Base-by-base conservation (phyloP, 2,888 invertebrate genomes). In the Hemithea aestivaria region DNA sequence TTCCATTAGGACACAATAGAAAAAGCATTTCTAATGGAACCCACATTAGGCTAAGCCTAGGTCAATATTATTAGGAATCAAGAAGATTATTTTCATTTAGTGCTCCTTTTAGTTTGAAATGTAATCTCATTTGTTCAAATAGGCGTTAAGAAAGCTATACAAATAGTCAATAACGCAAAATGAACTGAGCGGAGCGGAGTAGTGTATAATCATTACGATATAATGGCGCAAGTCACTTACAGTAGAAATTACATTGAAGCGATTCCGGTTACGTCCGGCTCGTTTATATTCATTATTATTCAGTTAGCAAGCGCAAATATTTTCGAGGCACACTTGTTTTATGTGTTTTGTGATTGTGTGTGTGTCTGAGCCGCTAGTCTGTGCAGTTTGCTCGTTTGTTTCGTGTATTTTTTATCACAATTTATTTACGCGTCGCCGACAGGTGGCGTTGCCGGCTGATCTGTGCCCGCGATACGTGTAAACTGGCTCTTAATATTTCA, bases 401-500 rank as follows among this genome's bases (percentile, higher is more conserved):
- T 56, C 60, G 54, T 61, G 54, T 57, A 37, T 37, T 54, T 54
- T 59, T 53, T 59, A 49, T 40, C 36, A 53, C 68, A 61, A 70
- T 73, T 78, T 75, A 78, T 80, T 73, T 66, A 62, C 70, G 51
- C 62, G 64, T 67, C 71, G 71, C 38, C 74, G 78, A 73, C 80
- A 84, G 81, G 79, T 84, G 83, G 77, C 76, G 71, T 63, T 61
- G 63, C 48, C 60, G 53, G 58, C 47, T 70, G 71, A 73, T 71
- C 62, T 52, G 66, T 46, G 67, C 64, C 47, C 59, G 66, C 66
- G 74, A 73, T 79, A 73, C 66, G 71, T 73, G 71, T 74, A 68
- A 73, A 74, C 72, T 67, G 69, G 62, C 77, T 66, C 60, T 72
- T 71, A 66, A 76, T 73, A 77, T 70, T 74, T 76, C 71, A 76